Conservation (phyloP, 2,113 vertebrate genomes). For the Myrmecophaga tridactyla region DNA sequence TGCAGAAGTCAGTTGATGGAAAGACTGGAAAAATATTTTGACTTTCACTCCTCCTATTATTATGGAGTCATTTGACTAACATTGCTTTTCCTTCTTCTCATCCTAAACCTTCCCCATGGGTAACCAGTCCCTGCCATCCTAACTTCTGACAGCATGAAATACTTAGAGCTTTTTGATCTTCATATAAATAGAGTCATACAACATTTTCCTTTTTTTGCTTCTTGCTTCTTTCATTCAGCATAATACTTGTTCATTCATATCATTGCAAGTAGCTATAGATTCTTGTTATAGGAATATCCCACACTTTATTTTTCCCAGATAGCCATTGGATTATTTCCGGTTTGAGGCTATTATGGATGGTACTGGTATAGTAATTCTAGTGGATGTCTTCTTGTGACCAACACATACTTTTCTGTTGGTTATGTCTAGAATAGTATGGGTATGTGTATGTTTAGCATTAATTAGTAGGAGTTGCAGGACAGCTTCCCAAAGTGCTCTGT, state of each 20-base stretch:
- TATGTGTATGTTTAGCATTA: not conserved
- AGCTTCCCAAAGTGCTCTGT: not conserved
- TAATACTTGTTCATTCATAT: not conserved
- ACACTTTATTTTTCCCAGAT: not conserved
- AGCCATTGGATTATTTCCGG: not conserved
- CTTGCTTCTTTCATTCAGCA: not conserved
- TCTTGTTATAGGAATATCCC: not conserved
- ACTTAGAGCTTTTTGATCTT: not conserved
- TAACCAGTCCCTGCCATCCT: not conserved
- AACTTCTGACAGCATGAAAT: not conserved
- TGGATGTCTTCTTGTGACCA: not conserved
- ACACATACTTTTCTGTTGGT: not conserved
- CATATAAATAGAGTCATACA: not conserved
- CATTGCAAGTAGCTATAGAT: not conserved
- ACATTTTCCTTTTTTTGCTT: not conserved
- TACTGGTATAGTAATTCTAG: fast-evolving
- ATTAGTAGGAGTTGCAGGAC: not conserved
- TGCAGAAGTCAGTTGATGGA: not conserved
- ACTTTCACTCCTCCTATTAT: not conserved
- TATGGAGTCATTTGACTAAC: not conserved
- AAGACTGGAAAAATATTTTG: not conserved
- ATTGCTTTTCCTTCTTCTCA: not conserved
- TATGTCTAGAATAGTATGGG: not conserved
- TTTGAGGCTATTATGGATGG: not conserved
- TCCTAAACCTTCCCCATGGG: not conserved